Evolutionary conservation across 2,888 invertebrate species (phyloP), one percentile per base, ranked within the genome.

Genomic region (Molorchus minor): DNA sequence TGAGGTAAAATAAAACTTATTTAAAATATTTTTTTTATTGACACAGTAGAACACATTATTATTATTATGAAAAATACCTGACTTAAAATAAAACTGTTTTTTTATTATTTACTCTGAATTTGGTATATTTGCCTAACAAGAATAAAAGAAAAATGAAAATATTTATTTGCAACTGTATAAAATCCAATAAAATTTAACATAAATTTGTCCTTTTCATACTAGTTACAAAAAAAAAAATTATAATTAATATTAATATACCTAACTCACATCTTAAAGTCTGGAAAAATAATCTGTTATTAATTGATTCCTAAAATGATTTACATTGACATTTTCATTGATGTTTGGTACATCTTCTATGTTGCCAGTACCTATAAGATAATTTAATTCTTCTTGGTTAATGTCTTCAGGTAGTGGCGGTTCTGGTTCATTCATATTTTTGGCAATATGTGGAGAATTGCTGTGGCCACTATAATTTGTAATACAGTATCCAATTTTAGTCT

Each of bases 371-470:
- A 43, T 43, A 21, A 43, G 25, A 10, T 43, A 20, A 43, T 43
- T 43, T n/a, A 43, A 43, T 21, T 21, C 43, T 5, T 43, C 20
- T 43, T 17, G 10, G 19, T 43, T 43, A 5, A 43, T 21, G 10
- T 43, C 43, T n/a, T 43, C 43, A 8, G 43, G 43, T 43, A 43
- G 15, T 21, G 43, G 43, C 2, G 43, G 20, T 17, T 43, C 43
- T 10, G 1, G n/a, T 21, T 43, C 43, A 17, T 21, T 21, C 43
- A 43, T 43, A 17, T 17, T 2, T 21, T 21, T 21, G 10, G 43
- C 43, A 13, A 43, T 7, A n/a, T 43, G 15, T 43, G 19, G 10
- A 43, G 43, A 10, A 43, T 15, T 17, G 43, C 43, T 2, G 20
- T 21, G 2, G 43, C 43, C n/a, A 43, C 43, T 17, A 43, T 43